These are phyloP conservation scores for Plumapathes pennacea DNA, from an alignment of 92 coral and sea anemone genomes.

Conservation along the genomic window DNA sequence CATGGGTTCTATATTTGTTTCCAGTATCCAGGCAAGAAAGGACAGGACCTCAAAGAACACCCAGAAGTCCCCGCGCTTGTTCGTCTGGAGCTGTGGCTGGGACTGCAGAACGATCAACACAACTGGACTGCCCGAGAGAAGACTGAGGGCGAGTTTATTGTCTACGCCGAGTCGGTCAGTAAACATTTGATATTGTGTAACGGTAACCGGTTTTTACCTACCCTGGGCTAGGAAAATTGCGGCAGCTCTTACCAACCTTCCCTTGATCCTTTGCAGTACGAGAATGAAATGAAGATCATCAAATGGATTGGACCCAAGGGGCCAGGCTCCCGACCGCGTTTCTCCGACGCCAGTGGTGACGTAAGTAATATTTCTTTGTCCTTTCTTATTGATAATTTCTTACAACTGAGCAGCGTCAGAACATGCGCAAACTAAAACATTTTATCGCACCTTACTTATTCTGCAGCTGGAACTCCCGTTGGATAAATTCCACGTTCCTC, in stretches of 20 bases:
- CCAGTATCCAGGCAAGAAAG: constrained; percentile 78
- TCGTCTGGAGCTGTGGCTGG: constrained; percentile 88
- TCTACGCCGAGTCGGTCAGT: constrained; percentile 86
- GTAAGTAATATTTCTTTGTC: constrained; percentile 24
- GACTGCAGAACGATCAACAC: constrained; percentile 57
- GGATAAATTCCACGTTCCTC: constrained; percentile 43
- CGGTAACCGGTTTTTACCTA: background rate
- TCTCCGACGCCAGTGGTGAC: constrained; percentile 72
- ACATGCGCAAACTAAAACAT: too few relatives aligned
- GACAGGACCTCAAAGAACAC: constrained; percentile 41
- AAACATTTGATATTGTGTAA: background rate
- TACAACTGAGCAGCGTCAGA: too few relatives aligned
- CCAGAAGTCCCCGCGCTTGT: constrained; percentile 75
- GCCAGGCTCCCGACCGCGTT: constrained; percentile 30
- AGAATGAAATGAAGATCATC: constrained; percentile 43
- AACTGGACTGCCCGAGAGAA: constrained; percentile 65
- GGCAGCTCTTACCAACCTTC: too few relatives aligned
- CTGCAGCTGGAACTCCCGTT: constrained; percentile 55
- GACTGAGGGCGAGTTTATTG: constrained; percentile 66
- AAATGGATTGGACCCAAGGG: constrained; percentile 27
- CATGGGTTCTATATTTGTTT: background rate
- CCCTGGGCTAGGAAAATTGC: too few relatives aligned
- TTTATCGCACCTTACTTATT: too few relatives aligned
- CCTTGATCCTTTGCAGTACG: too few relatives aligned
- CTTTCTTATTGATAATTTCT: too few relatives aligned